Base-by-base conservation (phyloP, 2,113 vertebrate species). In the Globicephala melas region DNA sequence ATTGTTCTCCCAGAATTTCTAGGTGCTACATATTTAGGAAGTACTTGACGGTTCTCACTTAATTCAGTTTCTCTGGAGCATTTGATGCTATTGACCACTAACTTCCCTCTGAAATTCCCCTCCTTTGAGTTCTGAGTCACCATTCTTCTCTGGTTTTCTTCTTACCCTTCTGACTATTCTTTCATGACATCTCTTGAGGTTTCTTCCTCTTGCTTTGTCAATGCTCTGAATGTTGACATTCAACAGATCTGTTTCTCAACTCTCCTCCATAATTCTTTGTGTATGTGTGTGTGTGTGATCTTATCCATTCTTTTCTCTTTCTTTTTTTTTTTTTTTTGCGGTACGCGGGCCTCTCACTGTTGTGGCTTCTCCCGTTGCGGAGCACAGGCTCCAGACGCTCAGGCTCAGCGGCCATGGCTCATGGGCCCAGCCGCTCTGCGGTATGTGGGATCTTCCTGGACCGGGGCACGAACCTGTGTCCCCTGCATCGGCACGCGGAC, bases 21-120 rank as follows among this genome's bases (percentile, higher is more conserved):
- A 90, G 87, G 21, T 71, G 17, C 6, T 47, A 12, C 4, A n/a
- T n/a, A 60, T 26, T 71, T 91, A 70, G 85, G 44, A 31, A 82
- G 13, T 44, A 44, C n/a, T 60, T 88, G 28, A 44, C 8, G 38
- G 6, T 44, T 84, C 60, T 76, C 86, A 77, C 12, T n/a, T 62
- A 82, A 65, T 83, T 87, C 26, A 38, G 15, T 21, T 50, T 89
- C 8, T 79, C 50, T 76, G n/a, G 89, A 82, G 11, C 15, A 60
- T 38, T 89, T 82, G 18, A 41, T 89, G 47, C 14, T 83, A 44
- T 31, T 41, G 28, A 80, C 8, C 50, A 92, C 20, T 33, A 60
- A 13, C 25, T 41, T 89, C 33, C 28, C 50, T 96, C 89, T 89
- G 20, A 63, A 94, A 86, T 58, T 47, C 23, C 70, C 50, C 26